Percentiles rank a stretch among this genome's conserved stretches.
These are phyloP conservation scores for Enteromius paludinosus DNA, from an alignment of 2,797 vertebrate species.

Conservation along the genomic window DNA sequence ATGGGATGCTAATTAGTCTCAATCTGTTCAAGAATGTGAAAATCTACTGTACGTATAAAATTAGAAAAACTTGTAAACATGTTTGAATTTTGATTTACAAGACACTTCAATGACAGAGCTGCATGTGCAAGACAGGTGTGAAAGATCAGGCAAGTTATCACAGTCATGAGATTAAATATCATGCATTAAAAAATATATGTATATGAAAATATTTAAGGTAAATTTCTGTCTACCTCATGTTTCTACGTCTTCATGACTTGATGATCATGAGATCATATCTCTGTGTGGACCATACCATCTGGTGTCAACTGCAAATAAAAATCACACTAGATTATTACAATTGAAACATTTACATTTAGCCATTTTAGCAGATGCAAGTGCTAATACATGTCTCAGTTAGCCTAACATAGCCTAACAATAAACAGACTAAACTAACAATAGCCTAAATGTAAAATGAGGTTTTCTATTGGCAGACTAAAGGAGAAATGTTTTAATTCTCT, in stretches of 20 bases:
- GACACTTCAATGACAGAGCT: background rate
- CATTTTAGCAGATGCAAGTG: no score
- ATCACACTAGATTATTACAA: background rate
- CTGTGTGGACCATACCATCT: background rate
- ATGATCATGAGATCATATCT: background rate
- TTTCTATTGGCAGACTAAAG: background rate
- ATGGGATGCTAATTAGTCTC: background rate
- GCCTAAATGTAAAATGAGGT: background rate
- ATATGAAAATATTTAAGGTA: background rate
- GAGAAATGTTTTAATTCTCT: background rate
- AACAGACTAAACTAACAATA: no score
- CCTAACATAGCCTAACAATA: no score
- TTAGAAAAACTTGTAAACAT: background rate
- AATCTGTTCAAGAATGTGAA: background rate
- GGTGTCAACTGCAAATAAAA: background rate
- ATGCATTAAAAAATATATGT: background rate
- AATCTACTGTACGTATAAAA: background rate
- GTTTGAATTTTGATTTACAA: background rate
- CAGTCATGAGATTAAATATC: background rate
- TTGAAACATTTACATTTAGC: background rate
- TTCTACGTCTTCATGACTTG: background rate
- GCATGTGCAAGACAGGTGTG: background rate
- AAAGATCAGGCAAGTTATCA: background rate
- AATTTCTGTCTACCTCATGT: background rate
- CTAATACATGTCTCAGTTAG: no score